Conservation (phyloP, 2,113 vertebrate genomes). For the Boulengeromyrus knoepffleri region DNA sequence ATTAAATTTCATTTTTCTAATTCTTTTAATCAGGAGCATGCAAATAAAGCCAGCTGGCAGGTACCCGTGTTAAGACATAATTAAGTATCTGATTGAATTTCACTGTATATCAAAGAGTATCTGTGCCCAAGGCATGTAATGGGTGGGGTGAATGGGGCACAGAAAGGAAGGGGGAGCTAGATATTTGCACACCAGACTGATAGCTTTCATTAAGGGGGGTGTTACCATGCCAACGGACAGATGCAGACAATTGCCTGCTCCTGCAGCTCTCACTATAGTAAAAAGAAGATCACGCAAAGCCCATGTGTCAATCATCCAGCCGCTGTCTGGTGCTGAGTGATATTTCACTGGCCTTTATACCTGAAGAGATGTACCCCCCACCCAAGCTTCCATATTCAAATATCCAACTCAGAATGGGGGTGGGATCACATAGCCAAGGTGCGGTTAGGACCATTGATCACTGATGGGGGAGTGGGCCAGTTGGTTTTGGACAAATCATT, state of each 20-base stretch:
- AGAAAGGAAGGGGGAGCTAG: slow-evolving; percentile 32
- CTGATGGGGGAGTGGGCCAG: slow-evolving; percentile 17
- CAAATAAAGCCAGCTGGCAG: slow-evolving; percentile 93
- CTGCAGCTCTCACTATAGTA: slow-evolving; percentile 46
- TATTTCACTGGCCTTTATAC: slow-evolving; percentile 46
- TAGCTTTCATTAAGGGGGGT: slow-evolving; percentile 56
- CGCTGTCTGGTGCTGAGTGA: slow-evolving; percentile 43
- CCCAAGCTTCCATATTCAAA: neutral
- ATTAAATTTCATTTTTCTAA: slow-evolving; percentile 91
- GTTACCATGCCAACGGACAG: slow-evolving; percentile 44
- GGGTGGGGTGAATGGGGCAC: slow-evolving; percentile 26
- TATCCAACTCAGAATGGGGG: neutral
- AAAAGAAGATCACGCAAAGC: slow-evolving; percentile 45
- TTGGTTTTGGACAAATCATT: neutral
- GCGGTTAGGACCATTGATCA: slow-evolving; percentile 47
- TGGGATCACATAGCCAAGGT: slow-evolving; percentile 21
- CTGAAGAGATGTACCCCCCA: slow-evolving; percentile 32
- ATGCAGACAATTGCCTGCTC: slow-evolving; percentile 46
- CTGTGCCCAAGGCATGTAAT: slow-evolving; percentile 31
- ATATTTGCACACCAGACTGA: slow-evolving; percentile 63
- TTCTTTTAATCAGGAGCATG: slow-evolving; percentile 92
- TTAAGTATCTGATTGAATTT: slow-evolving; percentile 96
- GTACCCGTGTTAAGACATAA: slow-evolving; percentile 86
- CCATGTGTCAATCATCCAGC: slow-evolving; percentile 62
- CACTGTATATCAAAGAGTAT: slow-evolving; percentile 70